Percentiles rank a stretch among this genome's conserved stretches.
These are phyloP conservation scores for Gymnogyps californianus DNA, from an alignment of 2,113 vertebrate genomes.

Conservation along the genomic window DNA sequence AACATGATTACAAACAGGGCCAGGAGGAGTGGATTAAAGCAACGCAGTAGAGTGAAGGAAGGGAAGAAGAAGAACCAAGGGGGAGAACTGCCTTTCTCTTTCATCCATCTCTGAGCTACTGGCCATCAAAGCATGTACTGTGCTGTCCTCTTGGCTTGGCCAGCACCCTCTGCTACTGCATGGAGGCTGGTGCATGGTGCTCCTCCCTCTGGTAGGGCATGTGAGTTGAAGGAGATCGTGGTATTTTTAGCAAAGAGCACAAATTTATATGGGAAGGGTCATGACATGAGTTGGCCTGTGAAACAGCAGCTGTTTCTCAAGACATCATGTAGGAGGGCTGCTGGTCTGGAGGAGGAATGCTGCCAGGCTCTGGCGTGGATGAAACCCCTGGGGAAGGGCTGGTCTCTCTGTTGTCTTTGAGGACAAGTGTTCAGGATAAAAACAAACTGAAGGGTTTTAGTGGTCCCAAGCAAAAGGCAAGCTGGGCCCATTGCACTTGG, in stretches of 20 bases:
- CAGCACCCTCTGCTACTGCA: neutral
- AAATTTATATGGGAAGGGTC: constrained; percentile 11
- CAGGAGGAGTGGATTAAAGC: neutral
- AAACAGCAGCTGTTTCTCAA: constrained; percentile 20
- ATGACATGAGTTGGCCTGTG: neutral
- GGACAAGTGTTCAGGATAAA: neutral
- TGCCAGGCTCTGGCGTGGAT: neutral
- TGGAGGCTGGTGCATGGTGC: neutral
- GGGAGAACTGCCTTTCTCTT: neutral
- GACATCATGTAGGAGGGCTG: neutral
- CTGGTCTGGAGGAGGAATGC: neutral
- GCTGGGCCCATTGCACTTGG: neutral
- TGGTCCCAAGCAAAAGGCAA: neutral
- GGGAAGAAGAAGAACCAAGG: neutral
- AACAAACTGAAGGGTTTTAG: neutral
- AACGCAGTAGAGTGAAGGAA: fast-evolving
- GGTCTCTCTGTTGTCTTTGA: neutral
- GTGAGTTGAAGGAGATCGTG: fast-evolving
- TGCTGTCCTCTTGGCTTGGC: neutral
- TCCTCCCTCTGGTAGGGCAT: neutral
- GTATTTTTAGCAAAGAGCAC: constrained; percentile 35
- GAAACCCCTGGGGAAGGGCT: neutral
- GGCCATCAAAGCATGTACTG: neutral
- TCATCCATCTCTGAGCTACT: neutral
- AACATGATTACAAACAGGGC: neutral